These are phyloP conservation scores for Gouania willdenowi DNA, from an alignment of 2,797 vertebrate species.

Conservation along the genomic window DNA sequence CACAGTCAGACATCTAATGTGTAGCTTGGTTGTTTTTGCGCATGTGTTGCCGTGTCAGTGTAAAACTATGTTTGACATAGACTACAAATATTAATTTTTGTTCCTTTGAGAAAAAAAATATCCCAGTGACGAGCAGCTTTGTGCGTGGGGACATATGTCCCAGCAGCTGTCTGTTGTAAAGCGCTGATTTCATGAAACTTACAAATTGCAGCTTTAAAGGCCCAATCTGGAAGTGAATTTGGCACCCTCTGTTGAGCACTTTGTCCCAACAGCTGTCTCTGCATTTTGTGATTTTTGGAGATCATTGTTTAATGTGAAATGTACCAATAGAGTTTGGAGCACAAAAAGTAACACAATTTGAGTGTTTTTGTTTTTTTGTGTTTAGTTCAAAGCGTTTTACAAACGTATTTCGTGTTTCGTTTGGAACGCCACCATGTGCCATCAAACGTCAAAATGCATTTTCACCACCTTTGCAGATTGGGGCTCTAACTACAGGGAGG, in stretches of 20 bases:
- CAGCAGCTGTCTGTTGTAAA: constrained; percentile 55
- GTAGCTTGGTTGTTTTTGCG: constrained; percentile 53
- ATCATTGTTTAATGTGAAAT: constrained; percentile 32
- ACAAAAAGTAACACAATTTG: too few relatives aligned
- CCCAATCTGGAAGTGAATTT: constrained; percentile 70
- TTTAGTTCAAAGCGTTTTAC: too few relatives aligned
- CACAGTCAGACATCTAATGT: constrained; percentile 41
- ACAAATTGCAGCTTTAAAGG: constrained; percentile 75
- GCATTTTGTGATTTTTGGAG: constrained; percentile 31
- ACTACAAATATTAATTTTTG: constrained; percentile 46
- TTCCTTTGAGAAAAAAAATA: constrained; percentile 46
- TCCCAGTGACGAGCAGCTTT: constrained; percentile 46
- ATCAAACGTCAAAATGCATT: constrained; percentile 26
- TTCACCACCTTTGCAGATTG: constrained; percentile 64
- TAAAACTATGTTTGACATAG: constrained; percentile 58
- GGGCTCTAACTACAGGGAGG: constrained; percentile 45
- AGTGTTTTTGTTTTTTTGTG: too few relatives aligned
- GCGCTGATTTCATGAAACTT: constrained; percentile 62
- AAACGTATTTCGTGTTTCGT: constrained; percentile 14
- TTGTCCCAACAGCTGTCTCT: constrained; percentile 48
- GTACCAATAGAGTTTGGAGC: constrained; percentile 15
- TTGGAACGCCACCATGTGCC: constrained; percentile 13
- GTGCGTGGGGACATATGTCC: constrained; percentile 45
- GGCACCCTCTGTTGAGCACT: constrained; percentile 33
- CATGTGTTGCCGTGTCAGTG: constrained; percentile 47